Conservation (phyloP, 2,113 vertebrate genomes). For the Peromyscus maniculatus region DNA sequence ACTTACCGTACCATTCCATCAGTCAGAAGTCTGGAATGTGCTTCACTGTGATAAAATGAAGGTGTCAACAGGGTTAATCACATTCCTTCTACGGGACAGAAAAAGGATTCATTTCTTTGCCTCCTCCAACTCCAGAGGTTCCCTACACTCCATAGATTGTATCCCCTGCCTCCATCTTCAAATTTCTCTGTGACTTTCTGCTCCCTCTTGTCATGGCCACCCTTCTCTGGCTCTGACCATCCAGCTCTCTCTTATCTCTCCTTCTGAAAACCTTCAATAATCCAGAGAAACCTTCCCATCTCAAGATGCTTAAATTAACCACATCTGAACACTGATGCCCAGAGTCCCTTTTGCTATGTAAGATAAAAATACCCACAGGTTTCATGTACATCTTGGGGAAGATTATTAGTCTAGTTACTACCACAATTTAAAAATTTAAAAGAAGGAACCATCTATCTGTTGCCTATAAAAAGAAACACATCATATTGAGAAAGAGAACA, state of each 20-base stretch:
- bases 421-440: neutral
- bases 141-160: neutral
- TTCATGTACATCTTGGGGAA: neutral
- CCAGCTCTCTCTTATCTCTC: neutral
- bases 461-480: neutral
- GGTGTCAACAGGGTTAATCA: neutral
- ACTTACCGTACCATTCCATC: neutral
- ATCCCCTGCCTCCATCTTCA: neutral
- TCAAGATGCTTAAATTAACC: neutral
- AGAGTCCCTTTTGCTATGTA: neutral
- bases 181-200: neutral
- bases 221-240: neutral
- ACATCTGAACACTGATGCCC: neutral
- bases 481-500: neutral
- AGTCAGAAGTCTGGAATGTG: neutral
- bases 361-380: neutral
- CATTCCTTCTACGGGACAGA: neutral
- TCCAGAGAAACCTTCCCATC: neutral
- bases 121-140: neutral
- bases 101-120: neutral
- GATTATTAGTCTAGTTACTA: neutral
- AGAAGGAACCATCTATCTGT: neutral
- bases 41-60: neutral
- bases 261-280: neutral
- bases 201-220: neutral